Conservation (phyloP, 2,113 vertebrate species). For the Ginglymostoma cirratum region DNA sequence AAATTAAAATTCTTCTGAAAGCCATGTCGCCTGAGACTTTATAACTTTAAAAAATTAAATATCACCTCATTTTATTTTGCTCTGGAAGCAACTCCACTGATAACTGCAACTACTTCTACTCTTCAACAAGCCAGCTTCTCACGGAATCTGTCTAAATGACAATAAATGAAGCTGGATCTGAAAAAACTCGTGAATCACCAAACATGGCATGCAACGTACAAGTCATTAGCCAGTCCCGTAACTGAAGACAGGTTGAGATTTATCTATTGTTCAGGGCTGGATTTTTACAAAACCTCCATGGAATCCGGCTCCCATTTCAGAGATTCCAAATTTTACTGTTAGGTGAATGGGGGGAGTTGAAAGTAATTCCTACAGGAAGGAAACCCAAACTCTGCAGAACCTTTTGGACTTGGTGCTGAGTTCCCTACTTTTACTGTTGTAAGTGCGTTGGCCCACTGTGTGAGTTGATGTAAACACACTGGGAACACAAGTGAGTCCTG, state of each 20-base stretch:
- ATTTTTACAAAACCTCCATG: no score
- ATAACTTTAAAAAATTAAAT: not conserved
- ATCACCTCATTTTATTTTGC: not conserved
- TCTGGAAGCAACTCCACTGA: not conserved
- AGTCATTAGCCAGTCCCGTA: not conserved
- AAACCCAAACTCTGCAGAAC: no score
- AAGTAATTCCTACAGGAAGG: no score
- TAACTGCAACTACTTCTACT: not conserved
- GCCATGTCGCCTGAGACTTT: not conserved
- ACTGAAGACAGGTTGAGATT: not conserved
- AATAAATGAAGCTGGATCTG: not conserved
- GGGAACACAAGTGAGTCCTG: no score
- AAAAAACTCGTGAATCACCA: not conserved
- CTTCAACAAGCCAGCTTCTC: not conserved
- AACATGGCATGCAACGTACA: not conserved
- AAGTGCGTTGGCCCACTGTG: no score
- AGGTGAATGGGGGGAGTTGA: no score
- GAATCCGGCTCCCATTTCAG: no score
- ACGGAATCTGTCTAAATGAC: not conserved
- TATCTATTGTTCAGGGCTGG: not conserved
- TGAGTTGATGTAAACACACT: no score
- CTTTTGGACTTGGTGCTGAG: no score
- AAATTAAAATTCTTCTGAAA: not conserved
- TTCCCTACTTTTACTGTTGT: no score
- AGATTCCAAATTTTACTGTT: no score